Evolutionary conservation across 2,113 vertebrate species (phyloP), one percentile per base, ranked within the genome.

Genomic region (Glaucidium brasilianum): DNA sequence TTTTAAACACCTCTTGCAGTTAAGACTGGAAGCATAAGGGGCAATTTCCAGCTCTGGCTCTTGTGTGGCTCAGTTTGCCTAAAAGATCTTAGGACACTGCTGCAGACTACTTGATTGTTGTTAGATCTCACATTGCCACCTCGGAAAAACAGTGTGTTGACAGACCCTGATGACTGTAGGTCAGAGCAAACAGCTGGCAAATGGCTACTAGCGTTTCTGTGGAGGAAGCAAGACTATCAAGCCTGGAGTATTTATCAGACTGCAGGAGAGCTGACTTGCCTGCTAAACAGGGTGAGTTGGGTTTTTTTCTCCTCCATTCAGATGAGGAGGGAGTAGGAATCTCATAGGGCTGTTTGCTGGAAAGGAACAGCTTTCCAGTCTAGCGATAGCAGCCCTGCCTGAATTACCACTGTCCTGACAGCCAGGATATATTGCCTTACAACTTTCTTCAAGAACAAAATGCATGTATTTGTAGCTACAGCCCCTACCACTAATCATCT

Each of bases 181-280:
- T 89, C 94, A 91, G 92, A 92, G 73, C 81, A 77, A 94, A 90
- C 94, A 96, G 92, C 95, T 94, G 93, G 90, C 86, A 94, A 92
- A 88, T 34, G 60, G 77, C 80, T 96, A 89, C 82, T 59, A 81
- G 76, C 11, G 1, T 79, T 86, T 71, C 88, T 64, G 80, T 66
- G 66, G 76, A 94, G 59, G 69, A 92, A 82, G 83, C 71, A 69
- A 56, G 85, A 13, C 58, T 68, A 79, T 66, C 85, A 74, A 85
- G 90, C 80, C 80, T 91, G 83, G 32, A 94, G 93, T 85, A 88
- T 96, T 94, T 96, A 82, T 94, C 94, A 96, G 91, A 25, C 95
- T 89, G 77, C 50, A 4, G 66, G 30, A 89, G 75, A 94, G 85
- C 84, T 92, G 95, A 92, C 93, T 87, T 56, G 94, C 91, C 88